Percentiles rank a stretch among this genome's conserved stretches.
Evolutionary conservation across 2,113 vertebrate genomes (phyloP).

Genomic region (Pelmatolapia mariae): DNA sequence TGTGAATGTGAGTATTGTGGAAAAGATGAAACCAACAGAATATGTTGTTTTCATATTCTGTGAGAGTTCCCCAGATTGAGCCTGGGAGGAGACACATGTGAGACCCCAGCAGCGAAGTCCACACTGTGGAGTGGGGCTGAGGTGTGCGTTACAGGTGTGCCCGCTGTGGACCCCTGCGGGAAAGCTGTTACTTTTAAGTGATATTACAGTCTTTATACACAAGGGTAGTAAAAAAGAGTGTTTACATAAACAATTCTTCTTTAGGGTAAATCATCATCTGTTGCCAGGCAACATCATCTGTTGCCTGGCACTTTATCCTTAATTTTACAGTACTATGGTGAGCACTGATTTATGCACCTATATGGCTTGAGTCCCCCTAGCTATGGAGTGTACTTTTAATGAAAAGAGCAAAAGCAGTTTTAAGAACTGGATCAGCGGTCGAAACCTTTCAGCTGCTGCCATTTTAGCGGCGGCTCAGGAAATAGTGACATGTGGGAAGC

Average conservation of each 20-base stretch:
- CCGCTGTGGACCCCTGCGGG: fast-evolving
- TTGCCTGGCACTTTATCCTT: neutral
- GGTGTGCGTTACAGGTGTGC: neutral
- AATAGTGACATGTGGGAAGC: neutral
- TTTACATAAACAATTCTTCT: neutral
- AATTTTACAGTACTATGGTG: neutral
- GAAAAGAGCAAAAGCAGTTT: neutral
- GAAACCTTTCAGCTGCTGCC: neutral
- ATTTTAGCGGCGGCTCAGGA: neutral
- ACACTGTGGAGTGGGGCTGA: neutral
- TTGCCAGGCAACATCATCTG: neutral
- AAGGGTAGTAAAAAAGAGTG: neutral
- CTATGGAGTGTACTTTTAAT: neutral
- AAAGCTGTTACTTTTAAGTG: neutral
- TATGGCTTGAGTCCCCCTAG: fast-evolving
- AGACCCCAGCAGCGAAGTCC: fast-evolving
- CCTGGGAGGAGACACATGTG: neutral
- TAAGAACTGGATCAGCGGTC: neutral
- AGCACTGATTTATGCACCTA: neutral
- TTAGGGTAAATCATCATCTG: neutral
- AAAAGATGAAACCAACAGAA: neutral
- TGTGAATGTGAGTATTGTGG: neutral
- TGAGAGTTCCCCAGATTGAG: neutral
- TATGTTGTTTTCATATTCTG: neutral
- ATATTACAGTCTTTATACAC: neutral